Base-by-base conservation (phyloP, 2,113 vertebrate genomes). In the Podocnemis expansa region DNA sequence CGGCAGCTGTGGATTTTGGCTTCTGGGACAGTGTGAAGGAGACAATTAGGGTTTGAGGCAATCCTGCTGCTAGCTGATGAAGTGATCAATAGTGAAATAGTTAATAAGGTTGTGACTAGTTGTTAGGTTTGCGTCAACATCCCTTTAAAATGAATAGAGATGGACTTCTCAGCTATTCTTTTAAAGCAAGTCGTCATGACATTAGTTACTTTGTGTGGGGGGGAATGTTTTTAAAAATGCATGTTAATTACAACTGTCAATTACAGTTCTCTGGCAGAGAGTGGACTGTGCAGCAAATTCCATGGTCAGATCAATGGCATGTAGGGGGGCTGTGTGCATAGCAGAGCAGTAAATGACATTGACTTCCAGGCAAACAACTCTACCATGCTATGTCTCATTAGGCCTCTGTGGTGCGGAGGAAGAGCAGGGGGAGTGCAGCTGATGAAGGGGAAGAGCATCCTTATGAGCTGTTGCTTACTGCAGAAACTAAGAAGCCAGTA, bases 401-500 rank as follows among this genome's bases (percentile, higher is more conserved):
- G 99, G 98, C 97, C 49, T 93, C 98, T 75, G 98, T 98, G 85
- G 90, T 96, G 49, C 98, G 98, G 93, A 98, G 98, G 93, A 98
- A 98, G 93, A 97, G 97, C 89, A 98, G 98, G 87, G 98, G 98
- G 89, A 97, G 97, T 67, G 70, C 94, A 93, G 92, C 97, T 25
- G 95, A 95, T 90, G 98, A 98, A 43, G 97, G 98, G 49, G 98
- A 99, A 6, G 99, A 99, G 85, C 99, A 99, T 97, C 99, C 99
- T 0, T 99, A 99, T 1, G 99, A 99, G 95, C 97, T 99, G 55
- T 78, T 99, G 96, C 94, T 99, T 78, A 99, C 99, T 3, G 99
- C 99, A 70, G 98, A 99, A 96, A 99, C 99, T 75, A 99, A 99
- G 97, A 98, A 98, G 91, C 97, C 97, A 1, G 91, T 94, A 13